phyloP scores from a whole-genome alignment of 1,140 invertebrate genomes.

The Belonocnema kinseyi region DNA sequence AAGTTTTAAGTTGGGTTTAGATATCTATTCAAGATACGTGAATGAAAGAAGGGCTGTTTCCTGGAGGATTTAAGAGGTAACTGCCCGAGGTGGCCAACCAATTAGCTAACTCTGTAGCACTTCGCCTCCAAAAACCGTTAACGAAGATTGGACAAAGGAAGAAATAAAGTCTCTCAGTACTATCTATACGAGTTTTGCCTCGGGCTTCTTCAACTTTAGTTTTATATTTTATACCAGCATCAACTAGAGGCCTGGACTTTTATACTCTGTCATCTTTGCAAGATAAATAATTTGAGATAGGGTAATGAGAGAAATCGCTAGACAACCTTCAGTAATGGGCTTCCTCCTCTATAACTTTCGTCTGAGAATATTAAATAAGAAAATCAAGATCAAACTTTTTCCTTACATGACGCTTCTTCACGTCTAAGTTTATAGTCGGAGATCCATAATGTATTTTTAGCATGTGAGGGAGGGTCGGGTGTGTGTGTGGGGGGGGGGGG shows the following conservation, averaged over 20 bases:
- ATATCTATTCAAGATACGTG: conserved; percentile 36
- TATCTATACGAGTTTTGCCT: conserved; percentile 34
- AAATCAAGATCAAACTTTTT: too few relatives aligned
- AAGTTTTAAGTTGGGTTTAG: conserved; percentile 24
- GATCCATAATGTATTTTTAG: too few relatives aligned
- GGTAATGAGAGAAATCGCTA: too few relatives aligned
- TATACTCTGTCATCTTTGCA: too few relatives aligned
- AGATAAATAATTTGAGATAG: too few relatives aligned
- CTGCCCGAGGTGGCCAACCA: conserved; percentile 63
- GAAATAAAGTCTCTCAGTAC: conserved; percentile 15
- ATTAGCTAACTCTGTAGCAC: conserved; percentile 62
- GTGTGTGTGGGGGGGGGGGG: too few relatives aligned
- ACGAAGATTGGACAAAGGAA: conserved; percentile 46
- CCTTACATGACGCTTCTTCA: too few relatives aligned
- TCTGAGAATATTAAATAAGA: too few relatives aligned
- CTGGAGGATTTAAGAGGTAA: conserved; percentile 51
- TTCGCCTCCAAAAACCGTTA: conserved; percentile 50
- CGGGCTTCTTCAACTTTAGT: conserved; percentile 33
- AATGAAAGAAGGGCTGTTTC: conserved; percentile 49
- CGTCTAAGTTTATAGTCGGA: too few relatives aligned
- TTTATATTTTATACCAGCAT: conserved; percentile 10
- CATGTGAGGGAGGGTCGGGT: too few relatives aligned
- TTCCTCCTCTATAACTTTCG: too few relatives aligned
- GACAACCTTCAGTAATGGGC: too few relatives aligned
- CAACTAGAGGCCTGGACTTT: not conserved